Base-by-base conservation (phyloP, 1,140 invertebrate species). In the Coelopa frigida region DNA sequence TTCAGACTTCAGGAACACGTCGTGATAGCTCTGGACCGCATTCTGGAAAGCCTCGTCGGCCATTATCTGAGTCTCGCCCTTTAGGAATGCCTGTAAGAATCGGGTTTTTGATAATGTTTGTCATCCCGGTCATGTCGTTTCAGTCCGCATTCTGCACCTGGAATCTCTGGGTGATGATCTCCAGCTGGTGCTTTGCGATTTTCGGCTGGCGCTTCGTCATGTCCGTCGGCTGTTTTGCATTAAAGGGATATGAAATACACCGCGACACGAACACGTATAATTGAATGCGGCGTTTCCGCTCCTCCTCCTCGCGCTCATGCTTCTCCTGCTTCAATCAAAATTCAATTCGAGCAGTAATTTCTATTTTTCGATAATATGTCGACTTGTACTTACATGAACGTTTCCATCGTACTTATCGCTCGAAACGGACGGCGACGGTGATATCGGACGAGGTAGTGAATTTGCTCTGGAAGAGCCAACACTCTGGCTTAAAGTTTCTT, bases 21-120 rank as follows among this genome's bases (percentile, higher is more conserved):
- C 96, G 68, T 83, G 87, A 75, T 98, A 99, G 61, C 87, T 94
- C 70, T 98, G 92, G 27, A 99, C 90, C 17, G 96, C 94, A 73
- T 98, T 98, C 70, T 93, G 94, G 68, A 99, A 99, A 44, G 96
- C 96, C 73, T 99, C 96, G 72, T 99, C 96, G 11, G 94, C 94
- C 72, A 96, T 85, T 65, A 99, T 98, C 71, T 93, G 89, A 5
- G 92, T 96, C 72, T 99, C 95, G 14, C 95, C 89, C 74, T 90
- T 91, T 42, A 93, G 73, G 70, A 92, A 93, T 59, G 83, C 81
- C 88, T 91, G 72, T 4, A 15, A 32, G 23, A 44, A 33, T 33
- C 11, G 18, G 11, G 23, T 15, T 10, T 31, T 3, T n/a, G n/a
- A n/a, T n/a, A n/a, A n/a, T n/a, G n/a, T n/a, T n/a, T n/a, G n/a